Percentiles rank a stretch among this genome's conserved stretches.
phyloP scores from a whole-genome alignment of 2,888 invertebrate genomes.

The Cephus sareptanus region DNA sequence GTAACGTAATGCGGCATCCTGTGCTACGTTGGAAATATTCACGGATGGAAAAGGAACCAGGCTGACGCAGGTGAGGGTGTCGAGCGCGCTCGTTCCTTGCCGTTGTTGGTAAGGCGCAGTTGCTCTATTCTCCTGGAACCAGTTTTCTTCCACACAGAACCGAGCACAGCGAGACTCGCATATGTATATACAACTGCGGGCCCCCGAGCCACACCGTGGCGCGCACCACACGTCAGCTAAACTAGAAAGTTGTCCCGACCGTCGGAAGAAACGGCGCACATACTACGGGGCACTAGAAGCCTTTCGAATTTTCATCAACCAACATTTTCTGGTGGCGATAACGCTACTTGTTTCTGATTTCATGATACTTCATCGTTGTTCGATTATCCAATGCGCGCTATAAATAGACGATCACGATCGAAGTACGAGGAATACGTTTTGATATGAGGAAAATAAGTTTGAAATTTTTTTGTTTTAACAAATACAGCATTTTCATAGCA shows the following conservation, averaged over 20 bases:
- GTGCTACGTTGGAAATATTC: constrained; percentile 41
- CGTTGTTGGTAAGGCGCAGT: constrained; percentile 40
- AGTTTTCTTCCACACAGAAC: constrained; percentile 58
- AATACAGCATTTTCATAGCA: not conserved
- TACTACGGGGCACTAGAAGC: constrained; percentile 44
- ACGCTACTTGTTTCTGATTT: not conserved
- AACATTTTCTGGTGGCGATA: not conserved
- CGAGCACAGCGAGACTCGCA: constrained; percentile 7
- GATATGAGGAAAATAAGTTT: not conserved
- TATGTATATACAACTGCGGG: constrained; percentile 12
- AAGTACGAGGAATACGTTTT: not conserved
- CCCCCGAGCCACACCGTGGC: constrained; percentile 25
- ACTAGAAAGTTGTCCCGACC: constrained; percentile 65
- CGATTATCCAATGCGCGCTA: not conserved
- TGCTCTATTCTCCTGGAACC: constrained; percentile 64
- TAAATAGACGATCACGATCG: not conserved
- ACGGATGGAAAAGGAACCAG: constrained; percentile 38
- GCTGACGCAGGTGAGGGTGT: constrained; percentile 46
- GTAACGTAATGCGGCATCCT: not conserved
- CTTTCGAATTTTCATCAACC: constrained; percentile 62
- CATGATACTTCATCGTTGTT: not conserved
- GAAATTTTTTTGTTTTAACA: not conserved
- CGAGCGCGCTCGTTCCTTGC: constrained; percentile 37
- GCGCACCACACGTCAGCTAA: constrained; percentile 56
- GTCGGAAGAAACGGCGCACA: constrained; percentile 51